These are phyloP conservation scores for Diorhabda elongata DNA, from an alignment of 1,140 invertebrate species.

Conservation along the genomic window DNA sequence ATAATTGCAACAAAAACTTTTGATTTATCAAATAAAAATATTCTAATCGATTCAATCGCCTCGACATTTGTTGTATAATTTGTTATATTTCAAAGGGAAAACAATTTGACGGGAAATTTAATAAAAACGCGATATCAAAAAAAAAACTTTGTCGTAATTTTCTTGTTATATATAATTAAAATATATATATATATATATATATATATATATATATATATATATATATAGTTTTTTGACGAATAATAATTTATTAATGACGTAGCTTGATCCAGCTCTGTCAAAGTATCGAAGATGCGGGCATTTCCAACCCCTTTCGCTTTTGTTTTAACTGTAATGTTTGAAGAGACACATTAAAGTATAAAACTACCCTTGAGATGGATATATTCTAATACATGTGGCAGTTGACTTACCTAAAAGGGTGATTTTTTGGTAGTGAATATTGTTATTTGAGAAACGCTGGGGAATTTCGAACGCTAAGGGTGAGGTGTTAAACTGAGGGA, in stretches of 20 bases:
- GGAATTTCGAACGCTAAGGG: background rate
- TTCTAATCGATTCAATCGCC: no score
- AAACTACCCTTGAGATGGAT: constrained; percentile 35
- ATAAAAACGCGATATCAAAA: no score
- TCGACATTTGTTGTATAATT: no score
- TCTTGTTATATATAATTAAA: no score
- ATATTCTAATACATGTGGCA: constrained; percentile 36
- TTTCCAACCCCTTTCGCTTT: constrained; percentile 31
- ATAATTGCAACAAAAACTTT: no score
- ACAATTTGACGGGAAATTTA: no score
- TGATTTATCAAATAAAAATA: no score
- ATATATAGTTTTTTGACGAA: background rate
- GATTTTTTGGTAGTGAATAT: constrained; percentile 31
- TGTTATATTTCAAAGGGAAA: no score
- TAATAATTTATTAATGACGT: background rate
- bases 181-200: no score
- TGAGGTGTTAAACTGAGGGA: background rate
- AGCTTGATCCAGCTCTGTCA: background rate
- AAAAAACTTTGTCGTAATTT: no score
- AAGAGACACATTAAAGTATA: constrained; percentile 37
- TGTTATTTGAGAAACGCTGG: constrained; percentile 25
- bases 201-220: no score
- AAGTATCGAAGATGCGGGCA: constrained; percentile 29
- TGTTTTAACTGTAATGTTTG: constrained; percentile 35
- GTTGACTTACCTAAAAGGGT: constrained; percentile 25